Evolutionary conservation across 2,888 invertebrate genomes (phyloP), one percentile per base, ranked within the genome.

Genomic region (Pelosia muscerda): DNA sequence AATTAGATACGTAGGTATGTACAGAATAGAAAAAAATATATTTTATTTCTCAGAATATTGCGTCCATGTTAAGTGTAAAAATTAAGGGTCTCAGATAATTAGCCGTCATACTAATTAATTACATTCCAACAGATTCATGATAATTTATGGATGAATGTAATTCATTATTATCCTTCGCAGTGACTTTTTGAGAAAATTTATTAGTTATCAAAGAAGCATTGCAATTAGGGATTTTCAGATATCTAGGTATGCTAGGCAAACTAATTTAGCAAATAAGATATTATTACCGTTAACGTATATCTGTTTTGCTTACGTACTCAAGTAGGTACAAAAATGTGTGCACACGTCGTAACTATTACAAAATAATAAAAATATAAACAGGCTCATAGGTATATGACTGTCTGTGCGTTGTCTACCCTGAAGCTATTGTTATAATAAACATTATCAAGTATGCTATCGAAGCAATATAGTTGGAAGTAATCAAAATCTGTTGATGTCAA

Each of bases 191-290:
- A n/a, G 49, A n/a, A n/a, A 91, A 92, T 92, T 90, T 88, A 79
- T 79, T 82, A 84, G 84, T 84, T 75, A 84, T 85, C 81, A 84
- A 84, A 86, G 86, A 76, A 84, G 88, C 88, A 85, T 86, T 85
- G 82, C 83, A 82, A 80, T 77, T 80, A 38, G 28, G 28, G 2
- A 77, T 81, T 87, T 81, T 81, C 90, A 90, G 91, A 91, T 90
- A 88, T 89, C 87, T 84, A 86, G 83, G 84, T 84, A 86, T 83
- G 84, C 82, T 81, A 84, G 83, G 87, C 87, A 89, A 89, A 88
- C 87, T 90, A 90, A 90, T 90, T 87, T 77, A 81, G 73, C 73
- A 76, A 83, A 81, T 79, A 83, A 84, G 82, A 81, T 68, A 79
- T 82, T 77, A 85, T 86, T 84, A 86, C 81, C 66, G 74, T 54